Percentiles rank a stretch among this genome's conserved stretches.
Evolutionary conservation across 2,113 vertebrate species (phyloP).

Genomic region (Bettongia penicillata): DNA sequence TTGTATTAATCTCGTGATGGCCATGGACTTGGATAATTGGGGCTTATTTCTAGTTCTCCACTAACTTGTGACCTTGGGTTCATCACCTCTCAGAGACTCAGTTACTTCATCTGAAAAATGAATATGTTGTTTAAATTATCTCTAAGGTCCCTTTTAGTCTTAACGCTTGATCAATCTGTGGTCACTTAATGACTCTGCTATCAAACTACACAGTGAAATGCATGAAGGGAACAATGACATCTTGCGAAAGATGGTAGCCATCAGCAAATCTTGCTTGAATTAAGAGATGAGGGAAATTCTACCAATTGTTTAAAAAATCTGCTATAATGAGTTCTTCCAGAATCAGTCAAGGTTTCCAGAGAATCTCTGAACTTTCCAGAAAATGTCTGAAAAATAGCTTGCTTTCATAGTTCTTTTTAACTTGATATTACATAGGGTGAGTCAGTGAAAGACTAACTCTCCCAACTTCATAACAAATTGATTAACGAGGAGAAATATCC

Average conservation of each 20-base stretch:
- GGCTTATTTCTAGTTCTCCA: neutral
- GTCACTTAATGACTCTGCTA: neutral
- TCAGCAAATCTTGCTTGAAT: neutral
- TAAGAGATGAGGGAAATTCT: neutral
- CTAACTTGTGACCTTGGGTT: neutral
- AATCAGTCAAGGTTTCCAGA: neutral
- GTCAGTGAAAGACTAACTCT: neutral
- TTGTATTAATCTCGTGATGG: neutral
- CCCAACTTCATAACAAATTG: neutral
- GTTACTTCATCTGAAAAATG: neutral
- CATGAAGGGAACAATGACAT: neutral
- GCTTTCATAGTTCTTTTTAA: neutral
- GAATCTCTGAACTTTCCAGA: constrained; percentile 6
- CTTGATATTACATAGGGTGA: neutral
- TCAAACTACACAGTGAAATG: neutral
- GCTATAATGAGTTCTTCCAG: neutral
- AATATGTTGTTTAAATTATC: neutral
- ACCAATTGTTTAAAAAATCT: neutral
- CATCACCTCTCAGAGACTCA: neutral
- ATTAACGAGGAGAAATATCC: neutral
- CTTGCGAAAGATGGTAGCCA: neutral
- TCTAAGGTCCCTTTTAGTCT: neutral
- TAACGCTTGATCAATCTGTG: neutral
- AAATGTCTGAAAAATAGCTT: neutral
- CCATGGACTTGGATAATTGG: neutral